Evolutionary conservation across 2,888 invertebrate species (phyloP).

Genomic region (Tipula vernalis): DNA sequence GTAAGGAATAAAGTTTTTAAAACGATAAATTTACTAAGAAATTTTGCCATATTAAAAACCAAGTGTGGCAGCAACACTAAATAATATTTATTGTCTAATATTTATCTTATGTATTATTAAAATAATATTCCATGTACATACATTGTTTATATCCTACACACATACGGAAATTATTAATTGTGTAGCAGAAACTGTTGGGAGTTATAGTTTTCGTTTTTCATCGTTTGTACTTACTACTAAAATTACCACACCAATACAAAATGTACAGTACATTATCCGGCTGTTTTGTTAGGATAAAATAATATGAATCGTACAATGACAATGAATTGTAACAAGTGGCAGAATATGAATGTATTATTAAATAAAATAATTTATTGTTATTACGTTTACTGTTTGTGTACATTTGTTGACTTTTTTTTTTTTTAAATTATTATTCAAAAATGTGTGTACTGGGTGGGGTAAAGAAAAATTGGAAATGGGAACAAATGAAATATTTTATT

Average conservation of each 20-base stretch:
- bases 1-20: too few species aligned
- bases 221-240: not conserved
- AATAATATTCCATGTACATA: not conserved
- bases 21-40: too few species aligned
- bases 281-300: not conserved
- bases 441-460: not conserved
- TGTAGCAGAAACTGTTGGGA: not conserved
- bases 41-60: not conserved
- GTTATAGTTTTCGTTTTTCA: not conserved
- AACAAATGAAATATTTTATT: not conserved
- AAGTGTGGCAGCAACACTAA: not conserved
- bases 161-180: not conserved
- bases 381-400: not conserved
- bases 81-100: not conserved
- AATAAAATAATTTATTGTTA: not conserved
- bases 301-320: not conserved
- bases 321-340: not conserved
- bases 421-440: not conserved
- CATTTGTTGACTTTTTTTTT: not conserved
- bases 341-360: not conserved
- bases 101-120: not conserved
- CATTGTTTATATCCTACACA: not conserved
- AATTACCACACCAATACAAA: not conserved
- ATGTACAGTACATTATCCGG: not conserved
- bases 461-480: not conserved